phyloP scores from a whole-genome alignment of 1,140 invertebrate species.

The Sitophilus oryzae region DNA sequence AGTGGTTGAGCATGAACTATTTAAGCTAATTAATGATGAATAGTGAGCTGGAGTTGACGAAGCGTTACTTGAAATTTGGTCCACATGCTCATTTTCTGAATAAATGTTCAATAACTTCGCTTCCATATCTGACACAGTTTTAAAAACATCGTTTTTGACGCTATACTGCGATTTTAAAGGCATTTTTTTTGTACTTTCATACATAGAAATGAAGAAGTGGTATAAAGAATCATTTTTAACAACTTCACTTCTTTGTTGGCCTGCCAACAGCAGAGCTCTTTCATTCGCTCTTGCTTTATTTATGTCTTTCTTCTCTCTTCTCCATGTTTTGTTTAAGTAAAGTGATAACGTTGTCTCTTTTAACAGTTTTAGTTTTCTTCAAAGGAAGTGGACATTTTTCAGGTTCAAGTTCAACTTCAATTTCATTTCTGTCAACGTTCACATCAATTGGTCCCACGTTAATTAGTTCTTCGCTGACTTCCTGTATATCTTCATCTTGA shows the following conservation, averaged over 20 bases:
- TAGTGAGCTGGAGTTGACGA: not conserved
- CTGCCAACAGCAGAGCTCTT: too few relatives aligned
- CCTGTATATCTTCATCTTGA: too few relatives aligned
- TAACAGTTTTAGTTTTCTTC: not conserved
- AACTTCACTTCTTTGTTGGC: not conserved
- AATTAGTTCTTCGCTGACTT: too few relatives aligned
- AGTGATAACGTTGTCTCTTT: not conserved
- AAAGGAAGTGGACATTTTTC: too few relatives aligned
- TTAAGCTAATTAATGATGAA: not conserved
- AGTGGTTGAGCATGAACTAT: not conserved
- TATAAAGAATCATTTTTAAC: slow-evolving; percentile 11
- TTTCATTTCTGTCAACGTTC: too few relatives aligned
- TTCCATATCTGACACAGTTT: slow-evolving; percentile 7
- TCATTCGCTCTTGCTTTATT: not conserved
- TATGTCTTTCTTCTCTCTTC: not conserved
- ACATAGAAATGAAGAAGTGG: slow-evolving; percentile 11
- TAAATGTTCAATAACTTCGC: slow-evolving; percentile 2
- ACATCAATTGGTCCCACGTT: too few relatives aligned
- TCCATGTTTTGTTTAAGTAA: not conserved
- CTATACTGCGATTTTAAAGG: not conserved
- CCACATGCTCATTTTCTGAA: not conserved
- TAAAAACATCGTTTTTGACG: slow-evolving; percentile 7
- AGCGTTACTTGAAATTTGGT: not conserved
- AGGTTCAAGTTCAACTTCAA: too few relatives aligned
- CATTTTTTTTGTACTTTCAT: slow-evolving; percentile 6